Evolutionary conservation across 1,140 invertebrate species (phyloP).

Genomic region (Pogonus chalceus): DNA sequence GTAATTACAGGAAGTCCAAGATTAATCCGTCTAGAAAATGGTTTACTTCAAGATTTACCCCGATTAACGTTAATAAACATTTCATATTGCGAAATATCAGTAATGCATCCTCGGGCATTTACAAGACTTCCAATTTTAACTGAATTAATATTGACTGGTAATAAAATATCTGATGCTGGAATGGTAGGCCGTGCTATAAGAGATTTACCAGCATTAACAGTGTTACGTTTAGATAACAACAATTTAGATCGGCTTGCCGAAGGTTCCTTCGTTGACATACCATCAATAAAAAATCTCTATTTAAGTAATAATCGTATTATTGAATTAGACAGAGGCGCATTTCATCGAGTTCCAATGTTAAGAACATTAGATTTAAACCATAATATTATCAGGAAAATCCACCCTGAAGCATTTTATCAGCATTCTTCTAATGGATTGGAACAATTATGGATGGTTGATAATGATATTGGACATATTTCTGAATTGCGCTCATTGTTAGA

Average conservation of each 20-base stretch:
- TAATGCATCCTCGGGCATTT: conserved; percentile 67
- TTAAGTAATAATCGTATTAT: conserved; percentile 64
- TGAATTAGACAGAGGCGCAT: conserved; percentile 65
- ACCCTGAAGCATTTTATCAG: conserved; percentile 70
- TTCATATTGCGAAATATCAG: conserved; percentile 63
- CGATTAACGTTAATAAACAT: conserved; percentile 64
- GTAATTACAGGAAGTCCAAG: conserved; percentile 56
- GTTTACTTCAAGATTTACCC: conserved; percentile 62
- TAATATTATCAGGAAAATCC: conserved; percentile 65
- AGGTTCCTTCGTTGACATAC: conserved; percentile 70
- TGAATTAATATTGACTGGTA: conserved; percentile 59
- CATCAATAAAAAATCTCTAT: conserved; percentile 55
- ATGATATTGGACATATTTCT: conserved; percentile 61
- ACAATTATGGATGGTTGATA: conserved; percentile 63
- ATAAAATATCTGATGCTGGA: conserved; percentile 61
- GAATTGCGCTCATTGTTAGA: conserved; percentile 62
- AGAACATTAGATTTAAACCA: conserved; percentile 64
- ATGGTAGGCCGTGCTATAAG: conserved; percentile 66
- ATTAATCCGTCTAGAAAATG: conserved; percentile 56
- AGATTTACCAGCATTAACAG: conserved; percentile 59
- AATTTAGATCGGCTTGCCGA: conserved; percentile 58
- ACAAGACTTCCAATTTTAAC: conserved; percentile 57
- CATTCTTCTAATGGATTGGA: conserved; percentile 58
- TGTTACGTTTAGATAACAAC: conserved; percentile 60
- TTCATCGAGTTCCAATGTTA: conserved; percentile 63